phyloP scores from a whole-genome alignment of 2,888 invertebrate species.

The Meteorus cinctellus region DNA sequence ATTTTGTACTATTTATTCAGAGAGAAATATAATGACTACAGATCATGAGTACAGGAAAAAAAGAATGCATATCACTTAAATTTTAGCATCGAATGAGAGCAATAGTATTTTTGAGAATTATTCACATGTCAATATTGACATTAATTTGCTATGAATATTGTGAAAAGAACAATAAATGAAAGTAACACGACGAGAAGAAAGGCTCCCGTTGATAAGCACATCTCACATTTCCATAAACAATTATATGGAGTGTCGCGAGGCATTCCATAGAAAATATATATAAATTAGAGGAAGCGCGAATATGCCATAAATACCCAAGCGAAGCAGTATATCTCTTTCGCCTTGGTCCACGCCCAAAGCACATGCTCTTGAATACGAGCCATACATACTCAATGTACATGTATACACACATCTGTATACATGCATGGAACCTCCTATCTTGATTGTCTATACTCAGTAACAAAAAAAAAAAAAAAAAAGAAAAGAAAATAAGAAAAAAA shows the following conservation, averaged over 20 bases:
- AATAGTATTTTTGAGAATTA: background rate
- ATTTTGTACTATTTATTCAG: no score
- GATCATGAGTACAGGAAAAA: background rate
- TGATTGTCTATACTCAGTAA: background rate
- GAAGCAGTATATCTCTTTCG: slow-evolving; percentile 72
- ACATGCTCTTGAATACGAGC: slow-evolving; percentile 66
- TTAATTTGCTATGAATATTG: slow-evolving; percentile 28
- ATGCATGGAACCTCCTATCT: slow-evolving; percentile 12
- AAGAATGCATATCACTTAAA: no score
- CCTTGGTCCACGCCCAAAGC: slow-evolving; percentile 70
- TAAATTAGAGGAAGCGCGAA: slow-evolving; percentile 65
- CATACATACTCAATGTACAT: slow-evolving; percentile 38
- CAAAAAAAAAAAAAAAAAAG: background rate
- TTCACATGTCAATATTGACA: slow-evolving; percentile 27
- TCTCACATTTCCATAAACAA: slow-evolving; percentile 71
- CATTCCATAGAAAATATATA: slow-evolving; percentile 61
- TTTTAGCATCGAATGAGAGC: background rate
- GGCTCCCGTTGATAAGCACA: slow-evolving; percentile 62
- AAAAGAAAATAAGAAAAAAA: background rate
- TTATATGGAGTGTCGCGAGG: slow-evolving; percentile 67
- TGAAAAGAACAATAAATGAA: slow-evolving; percentile 19
- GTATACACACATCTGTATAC: slow-evolving; percentile 37
- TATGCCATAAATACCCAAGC: slow-evolving; percentile 72
- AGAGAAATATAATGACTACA: no score
- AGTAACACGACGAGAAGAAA: slow-evolving; percentile 21